Evolutionary conservation across 2,113 vertebrate species (phyloP).

Genomic region (Aplodontia rufa): DNA sequence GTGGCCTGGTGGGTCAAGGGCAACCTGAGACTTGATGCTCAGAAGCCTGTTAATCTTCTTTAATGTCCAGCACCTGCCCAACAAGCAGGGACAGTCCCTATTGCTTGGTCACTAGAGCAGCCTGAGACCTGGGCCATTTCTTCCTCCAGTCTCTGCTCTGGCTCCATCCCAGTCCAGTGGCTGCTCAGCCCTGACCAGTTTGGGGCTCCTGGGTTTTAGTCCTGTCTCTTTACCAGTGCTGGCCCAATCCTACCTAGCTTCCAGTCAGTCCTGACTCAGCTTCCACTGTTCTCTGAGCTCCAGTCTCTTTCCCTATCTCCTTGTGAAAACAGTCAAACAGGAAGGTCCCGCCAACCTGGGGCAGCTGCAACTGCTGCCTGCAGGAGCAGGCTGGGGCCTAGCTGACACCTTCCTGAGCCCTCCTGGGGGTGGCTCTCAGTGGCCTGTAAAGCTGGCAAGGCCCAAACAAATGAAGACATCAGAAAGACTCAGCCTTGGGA

Average conservation of each 20-base stretch:
- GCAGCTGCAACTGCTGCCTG: accelerated
- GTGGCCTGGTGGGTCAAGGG: background rate
- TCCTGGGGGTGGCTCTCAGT: background rate
- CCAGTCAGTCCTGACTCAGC: background rate
- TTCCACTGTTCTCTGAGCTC: background rate
- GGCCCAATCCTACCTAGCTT: background rate
- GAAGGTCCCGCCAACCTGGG: background rate
- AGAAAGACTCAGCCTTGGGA: background rate
- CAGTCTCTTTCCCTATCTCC: background rate
- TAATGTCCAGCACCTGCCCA: background rate
- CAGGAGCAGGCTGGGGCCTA: background rate
- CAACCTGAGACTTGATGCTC: background rate
- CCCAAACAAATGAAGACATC: background rate
- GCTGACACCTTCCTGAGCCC: background rate
- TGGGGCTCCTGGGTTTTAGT: background rate
- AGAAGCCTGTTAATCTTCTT: constrained; percentile 38
- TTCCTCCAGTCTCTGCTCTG: background rate
- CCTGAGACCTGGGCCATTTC: background rate
- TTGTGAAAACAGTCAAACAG: background rate
- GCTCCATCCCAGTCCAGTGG: background rate
- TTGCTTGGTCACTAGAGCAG: background rate
- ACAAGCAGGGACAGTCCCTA: background rate
- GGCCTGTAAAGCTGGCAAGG: background rate
- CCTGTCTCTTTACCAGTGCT: background rate
- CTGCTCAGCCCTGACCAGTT: background rate